These are phyloP conservation scores for Sinocyclocheilus anophthalmus DNA, from an alignment of 2,113 vertebrate genomes.

Conservation along the genomic window DNA sequence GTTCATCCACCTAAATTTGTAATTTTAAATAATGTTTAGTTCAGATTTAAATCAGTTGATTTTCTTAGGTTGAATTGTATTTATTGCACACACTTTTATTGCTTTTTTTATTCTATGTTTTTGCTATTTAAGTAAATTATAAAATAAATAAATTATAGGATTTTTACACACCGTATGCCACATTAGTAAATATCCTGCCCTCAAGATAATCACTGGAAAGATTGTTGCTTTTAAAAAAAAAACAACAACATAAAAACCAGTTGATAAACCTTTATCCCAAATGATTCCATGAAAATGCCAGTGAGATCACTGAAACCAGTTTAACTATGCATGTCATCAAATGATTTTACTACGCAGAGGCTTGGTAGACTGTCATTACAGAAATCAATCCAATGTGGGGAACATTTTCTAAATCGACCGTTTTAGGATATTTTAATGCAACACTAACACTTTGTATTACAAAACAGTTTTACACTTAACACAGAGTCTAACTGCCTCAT, in stretches of 20 bases:
- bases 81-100: not conserved
- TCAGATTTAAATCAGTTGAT: not conserved
- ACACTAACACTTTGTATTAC: slow-evolving; percentile 8
- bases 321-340: slow-evolving; percentile 25
- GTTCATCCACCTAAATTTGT: not conserved
- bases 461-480: not conserved
- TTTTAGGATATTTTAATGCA: slow-evolving; percentile 3
- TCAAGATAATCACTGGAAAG: slow-evolving; percentile 12
- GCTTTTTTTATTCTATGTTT: no score
- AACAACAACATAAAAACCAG: slow-evolving; percentile 1
- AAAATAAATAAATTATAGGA: not conserved
- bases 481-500: not conserved
- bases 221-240: not conserved
- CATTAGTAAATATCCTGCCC: not conserved
- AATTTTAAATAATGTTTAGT: not conserved
- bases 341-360: not conserved
- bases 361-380: not conserved
- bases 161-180: not conserved
- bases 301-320: not conserved
- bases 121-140: not conserved
- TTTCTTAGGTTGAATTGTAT: not conserved
- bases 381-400: not conserved
- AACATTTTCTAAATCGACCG: slow-evolving; percentile 4
- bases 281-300: slow-evolving; percentile 7
- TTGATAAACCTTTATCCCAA: slow-evolving; percentile 5